phyloP scores from a whole-genome alignment of 1,140 invertebrate species.

The Oreohelix idahoensis region DNA sequence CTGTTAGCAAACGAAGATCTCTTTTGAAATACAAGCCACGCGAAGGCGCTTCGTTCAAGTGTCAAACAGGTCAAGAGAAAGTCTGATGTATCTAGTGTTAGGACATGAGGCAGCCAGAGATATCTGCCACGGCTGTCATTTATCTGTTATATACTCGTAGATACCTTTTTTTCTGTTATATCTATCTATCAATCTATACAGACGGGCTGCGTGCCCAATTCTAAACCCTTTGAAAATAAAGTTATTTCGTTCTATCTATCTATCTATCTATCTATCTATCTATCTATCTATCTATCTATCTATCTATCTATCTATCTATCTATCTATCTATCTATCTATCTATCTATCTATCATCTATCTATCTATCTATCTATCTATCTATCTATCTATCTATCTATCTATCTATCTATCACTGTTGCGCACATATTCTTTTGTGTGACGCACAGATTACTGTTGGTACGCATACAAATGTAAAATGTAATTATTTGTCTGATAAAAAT shows the following conservation, averaged over 20 bases:
- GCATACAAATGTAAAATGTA: no score
- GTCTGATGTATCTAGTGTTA: background rate
- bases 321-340: constrained; percentile 4
- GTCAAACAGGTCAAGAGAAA: background rate
- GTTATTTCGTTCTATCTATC: background rate
- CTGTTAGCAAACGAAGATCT: constrained; percentile 28
- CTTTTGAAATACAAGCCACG: constrained; percentile 32
- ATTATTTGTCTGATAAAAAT: no score
- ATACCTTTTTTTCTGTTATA: no score
- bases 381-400: background rate
- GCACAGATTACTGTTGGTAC: no score
- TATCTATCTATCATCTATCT: constrained; percentile 11
- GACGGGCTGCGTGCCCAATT: no score
- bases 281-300: constrained; percentile 10
- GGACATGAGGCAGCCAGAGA: background rate
- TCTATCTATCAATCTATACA: no score
- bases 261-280: constrained; percentile 10
- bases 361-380: background rate
- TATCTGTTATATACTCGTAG: no score
- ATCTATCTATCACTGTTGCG: background rate
- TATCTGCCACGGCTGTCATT: no score
- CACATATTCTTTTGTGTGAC: no score
- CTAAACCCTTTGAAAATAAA: no score
- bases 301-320: constrained; percentile 10
- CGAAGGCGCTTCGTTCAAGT: background rate